Conservation (phyloP, 1,140 invertebrate species). For the Ylistrum balloti region DNA sequence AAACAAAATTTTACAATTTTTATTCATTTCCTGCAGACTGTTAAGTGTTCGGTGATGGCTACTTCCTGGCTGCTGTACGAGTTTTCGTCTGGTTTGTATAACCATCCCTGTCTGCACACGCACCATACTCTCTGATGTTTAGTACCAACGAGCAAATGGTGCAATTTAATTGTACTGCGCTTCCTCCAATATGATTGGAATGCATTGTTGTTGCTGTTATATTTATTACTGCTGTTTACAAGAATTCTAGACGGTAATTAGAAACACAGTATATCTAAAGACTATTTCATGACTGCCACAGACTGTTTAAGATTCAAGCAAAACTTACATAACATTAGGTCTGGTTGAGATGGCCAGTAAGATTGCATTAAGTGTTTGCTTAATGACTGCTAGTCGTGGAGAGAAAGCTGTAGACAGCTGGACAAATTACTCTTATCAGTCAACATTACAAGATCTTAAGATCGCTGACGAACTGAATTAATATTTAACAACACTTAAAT, state of each 20-base stretch:
- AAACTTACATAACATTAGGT: neutral
- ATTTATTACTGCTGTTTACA: neutral
- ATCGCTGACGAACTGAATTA: neutral
- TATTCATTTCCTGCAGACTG: neutral
- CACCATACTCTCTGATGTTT: neutral
- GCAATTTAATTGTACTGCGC: constrained; percentile 12
- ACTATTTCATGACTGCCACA: no score
- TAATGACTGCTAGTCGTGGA: neutral
- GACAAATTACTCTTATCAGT: neutral
- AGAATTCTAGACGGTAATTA: neutral
- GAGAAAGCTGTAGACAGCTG: neutral
- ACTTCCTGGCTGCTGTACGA: neutral
- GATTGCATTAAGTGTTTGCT: neutral
- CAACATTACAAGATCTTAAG: neutral
- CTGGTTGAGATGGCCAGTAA: neutral
- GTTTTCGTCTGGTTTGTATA: neutral
- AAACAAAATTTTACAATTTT: constrained; percentile 12
- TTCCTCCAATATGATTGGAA: neutral
- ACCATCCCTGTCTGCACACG: neutral
- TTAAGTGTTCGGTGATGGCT: neutral
- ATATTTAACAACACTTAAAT: neutral
- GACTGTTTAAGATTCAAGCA: neutral
- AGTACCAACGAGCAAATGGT: neutral
- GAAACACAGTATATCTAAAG: neutral
- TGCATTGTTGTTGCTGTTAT: neutral